Base-by-base conservation (phyloP, 2,797 vertebrate species). In the Perdix hodgsoniae region DNA sequence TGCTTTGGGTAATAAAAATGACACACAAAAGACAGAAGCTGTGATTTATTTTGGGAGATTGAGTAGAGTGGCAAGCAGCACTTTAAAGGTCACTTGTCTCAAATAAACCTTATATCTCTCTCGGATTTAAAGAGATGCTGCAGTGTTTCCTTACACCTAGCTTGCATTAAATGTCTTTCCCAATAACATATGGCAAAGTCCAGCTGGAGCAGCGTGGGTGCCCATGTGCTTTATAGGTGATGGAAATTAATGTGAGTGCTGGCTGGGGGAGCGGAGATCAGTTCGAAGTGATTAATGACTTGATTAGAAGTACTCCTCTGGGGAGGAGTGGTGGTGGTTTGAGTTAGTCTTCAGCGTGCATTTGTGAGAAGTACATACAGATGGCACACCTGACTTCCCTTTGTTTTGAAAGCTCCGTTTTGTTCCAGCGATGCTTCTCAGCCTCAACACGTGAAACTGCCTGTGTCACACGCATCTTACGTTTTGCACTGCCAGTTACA, bases 21-120 rank as follows among this genome's bases (percentile, higher is more conserved):
- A 19, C 85, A 47, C 26, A 37, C 19, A 66, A 45, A 81, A 86
- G 88, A 44, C 91, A 87, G 89, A 81, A 54, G 86, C 73, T 83
- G 80, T 93, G 93, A 96, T 97, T 96, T 97, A 95, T 95, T 90
- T 93, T 80, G 90, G 93, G 63, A 88, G 86, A 90, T 82, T 1
- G 56, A 69, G 45, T 80, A 56, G 82, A 88, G 86, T 91, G 82
- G 63, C 94, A 83, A 69, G 93, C 74, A 74, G 56, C 88, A 83
- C 93, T 93, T 94, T 84, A 93, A 95, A 97, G 95, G 96, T 97
- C 93, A 91, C 89, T 95, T 70, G 63, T 95, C 91, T 96, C 88
- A 69, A 93, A 88, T 95, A 97, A 94, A 96, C 90, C 88, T 93
- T 76, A 40, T 72, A 64, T 90, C 77, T 79, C 60, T 86, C 88